A percentile compares a stretch with the other conserved stretches of the same genome.
Evolutionary conservation across 1,140 invertebrate species (phyloP).

Genomic region (Drosophila lowei): DNA sequence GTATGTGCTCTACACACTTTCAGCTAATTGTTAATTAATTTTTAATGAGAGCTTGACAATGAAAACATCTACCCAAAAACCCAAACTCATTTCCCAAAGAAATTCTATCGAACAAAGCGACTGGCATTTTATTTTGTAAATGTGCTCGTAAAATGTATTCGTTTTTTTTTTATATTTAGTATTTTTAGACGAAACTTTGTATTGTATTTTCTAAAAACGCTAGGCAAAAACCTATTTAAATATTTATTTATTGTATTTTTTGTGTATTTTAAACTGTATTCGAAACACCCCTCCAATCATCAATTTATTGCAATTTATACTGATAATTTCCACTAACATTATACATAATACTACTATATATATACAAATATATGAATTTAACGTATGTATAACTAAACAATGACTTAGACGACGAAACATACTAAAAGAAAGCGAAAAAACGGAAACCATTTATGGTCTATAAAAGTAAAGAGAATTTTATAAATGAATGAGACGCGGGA

Average conservation of each 20-base stretch:
- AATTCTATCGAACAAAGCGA: constrained; percentile 41
- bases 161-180: constrained; percentile 45
- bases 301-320: constrained; percentile 69
- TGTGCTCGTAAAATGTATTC: constrained; percentile 47
- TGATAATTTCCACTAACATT: constrained; percentile 49
- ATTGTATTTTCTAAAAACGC: constrained; percentile 48
- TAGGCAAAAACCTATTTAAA: constrained; percentile 26
- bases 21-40: constrained; percentile 78
- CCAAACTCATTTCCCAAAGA: constrained; percentile 38
- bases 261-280: constrained; percentile 10
- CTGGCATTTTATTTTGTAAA: constrained; percentile 45
- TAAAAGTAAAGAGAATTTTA: constrained; percentile 64
- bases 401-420: constrained; percentile 73
- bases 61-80: constrained; percentile 41
- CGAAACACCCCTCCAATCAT: constrained; percentile 12
- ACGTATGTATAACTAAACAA: constrained; percentile 63
- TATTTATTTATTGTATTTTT: constrained; percentile 51
- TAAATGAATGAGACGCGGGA: constrained; percentile 42
- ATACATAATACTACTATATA: constrained; percentile 35
- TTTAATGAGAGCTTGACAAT: constrained; percentile 73
- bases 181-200: constrained; percentile 50
- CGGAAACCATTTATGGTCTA: constrained; percentile 38
- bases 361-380: constrained; percentile 37
- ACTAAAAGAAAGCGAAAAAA: constrained; percentile 33
- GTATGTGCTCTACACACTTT: constrained; percentile 67